A percentile compares a stretch with the other conserved stretches of the same genome.
These are phyloP conservation scores for Aurelia sp. DNA, from an alignment of 30 jellyfish, hydroid and myxozoan genomes.

Conservation along the genomic window DNA sequence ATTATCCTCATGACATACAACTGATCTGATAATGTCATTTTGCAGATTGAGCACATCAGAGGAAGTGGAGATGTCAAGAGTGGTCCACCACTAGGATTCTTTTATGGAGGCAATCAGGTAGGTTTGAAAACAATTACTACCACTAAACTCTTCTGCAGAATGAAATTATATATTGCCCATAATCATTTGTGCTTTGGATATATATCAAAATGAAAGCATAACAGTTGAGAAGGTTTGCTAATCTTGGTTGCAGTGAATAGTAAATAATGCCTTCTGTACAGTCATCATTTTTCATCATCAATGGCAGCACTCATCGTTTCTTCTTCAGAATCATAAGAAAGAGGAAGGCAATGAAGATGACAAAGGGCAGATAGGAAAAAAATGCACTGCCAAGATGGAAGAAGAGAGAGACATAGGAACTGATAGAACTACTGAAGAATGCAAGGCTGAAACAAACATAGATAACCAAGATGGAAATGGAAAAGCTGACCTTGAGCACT, in stretches of 20 bases:
- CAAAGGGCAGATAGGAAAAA: not conserved
- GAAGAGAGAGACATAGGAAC: not conserved
- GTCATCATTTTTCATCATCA: no score
- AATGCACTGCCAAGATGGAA: not conserved
- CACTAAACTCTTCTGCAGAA: no score
- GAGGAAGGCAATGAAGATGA: not conserved
- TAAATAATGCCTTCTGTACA: no score
- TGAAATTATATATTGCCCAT: no score
- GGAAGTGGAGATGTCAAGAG: conserved; percentile 44
- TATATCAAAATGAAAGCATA: no score
- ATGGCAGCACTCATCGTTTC: no score
- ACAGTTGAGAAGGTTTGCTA: no score
- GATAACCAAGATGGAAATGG: not conserved
- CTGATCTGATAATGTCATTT: not conserved
- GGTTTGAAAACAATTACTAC: no score
- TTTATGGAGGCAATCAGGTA: conserved; percentile 54
- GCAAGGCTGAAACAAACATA: not conserved
- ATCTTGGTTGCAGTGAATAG: no score
- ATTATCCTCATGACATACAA: no score
- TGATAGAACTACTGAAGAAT: not conserved
- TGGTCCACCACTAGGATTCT: conserved; percentile 71
- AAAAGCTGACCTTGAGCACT: not conserved
- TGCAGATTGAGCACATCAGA: conserved; percentile 26
- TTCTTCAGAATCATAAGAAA: no score
- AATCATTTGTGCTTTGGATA: no score